Base-by-base conservation (phyloP, 1,140 invertebrate species). In the Ostrea edulis region DNA sequence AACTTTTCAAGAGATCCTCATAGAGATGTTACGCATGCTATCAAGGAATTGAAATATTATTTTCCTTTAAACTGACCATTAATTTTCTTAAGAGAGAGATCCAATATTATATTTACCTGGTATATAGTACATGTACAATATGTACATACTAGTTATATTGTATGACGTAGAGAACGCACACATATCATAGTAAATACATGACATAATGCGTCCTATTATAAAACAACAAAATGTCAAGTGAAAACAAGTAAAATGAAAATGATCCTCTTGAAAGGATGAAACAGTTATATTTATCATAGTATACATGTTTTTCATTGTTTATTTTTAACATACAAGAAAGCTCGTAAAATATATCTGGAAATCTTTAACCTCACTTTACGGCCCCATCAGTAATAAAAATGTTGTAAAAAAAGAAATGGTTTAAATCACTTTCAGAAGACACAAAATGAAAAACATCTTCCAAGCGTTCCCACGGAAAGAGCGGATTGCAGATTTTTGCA, bases 341-440 rank as follows among this genome's bases (percentile, higher is more conserved):
- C 55, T 71, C 29, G 68, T 77, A 29, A 77, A 77, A 35, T 29
- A 77, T 77, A 77, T 77, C 68, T 77, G 68, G 68, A 77, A 77
- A 77, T 29, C 68, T 77, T 77, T 77, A 77, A 77, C 68, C 29
- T 14, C 29, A 77, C 25, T 77, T 77, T 77, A 77, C 29, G 11
- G 68, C 68, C 25, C 29, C 68, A 77, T 77, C 68, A 29, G 68
- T 35, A 77, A 77, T 77, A 77, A 77, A 77, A 77, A 77, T 29
- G 68, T 17, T 77, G 68, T 77, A 77, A 77, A 77, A 58, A 35
- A 35, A 25, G 68, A 29, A 77, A 77, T 77, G 68, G 68, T 77
- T 77, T 77, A 77, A 77, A 77, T 77, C 68, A 77, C 68, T 2
- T 29, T 77, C 68, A 77, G 68, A 77, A 29, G 68, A 77, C 68